Evolutionary conservation across 30 jellyfish, hydroid and myxozoan species (phyloP).

Genomic region (Morbakka virulenta): DNA sequence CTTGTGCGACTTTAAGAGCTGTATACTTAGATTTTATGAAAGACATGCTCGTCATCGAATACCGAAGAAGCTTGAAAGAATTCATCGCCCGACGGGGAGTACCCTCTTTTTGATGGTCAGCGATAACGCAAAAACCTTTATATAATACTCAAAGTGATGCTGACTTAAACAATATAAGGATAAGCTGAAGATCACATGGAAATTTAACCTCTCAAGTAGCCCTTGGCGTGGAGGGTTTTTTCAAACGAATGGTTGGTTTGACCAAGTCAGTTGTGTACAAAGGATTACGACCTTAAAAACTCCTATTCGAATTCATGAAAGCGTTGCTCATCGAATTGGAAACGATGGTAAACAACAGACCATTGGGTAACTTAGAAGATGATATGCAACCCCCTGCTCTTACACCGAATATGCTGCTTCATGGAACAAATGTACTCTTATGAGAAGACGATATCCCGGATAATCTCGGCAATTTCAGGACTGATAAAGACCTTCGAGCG

Average conservation of each 20-base stretch:
- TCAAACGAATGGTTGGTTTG: conserved; percentile 26
- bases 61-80: conserved; percentile 14
- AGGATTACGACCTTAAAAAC: no score
- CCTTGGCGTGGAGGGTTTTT: conserved; percentile 62
- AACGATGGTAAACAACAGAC: no score
- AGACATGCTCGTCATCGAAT: conserved; percentile 20
- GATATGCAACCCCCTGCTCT: no score
- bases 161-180: not conserved
- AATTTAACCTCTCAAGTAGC: conserved; percentile 34
- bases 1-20: conserved; percentile 15
- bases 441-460: no score
- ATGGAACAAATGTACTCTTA: no score
- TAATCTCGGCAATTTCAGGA: no score
- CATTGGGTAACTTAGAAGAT: no score
- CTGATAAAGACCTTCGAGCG: no score
- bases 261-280: conserved; percentile 2
- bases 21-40: conserved; percentile 13
- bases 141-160: conserved; percentile 17
- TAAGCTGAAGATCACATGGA: conserved; percentile 7
- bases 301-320: no score
- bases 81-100: conserved; percentile 32
- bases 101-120: conserved; percentile 31
- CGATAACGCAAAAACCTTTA: conserved; percentile 26
- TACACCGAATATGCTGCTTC: no score
- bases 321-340: no score